Percentiles rank a stretch among this genome's conserved stretches.
Conservation (phyloP, 1,140 invertebrate species). For the Fopius arisanus region DNA sequence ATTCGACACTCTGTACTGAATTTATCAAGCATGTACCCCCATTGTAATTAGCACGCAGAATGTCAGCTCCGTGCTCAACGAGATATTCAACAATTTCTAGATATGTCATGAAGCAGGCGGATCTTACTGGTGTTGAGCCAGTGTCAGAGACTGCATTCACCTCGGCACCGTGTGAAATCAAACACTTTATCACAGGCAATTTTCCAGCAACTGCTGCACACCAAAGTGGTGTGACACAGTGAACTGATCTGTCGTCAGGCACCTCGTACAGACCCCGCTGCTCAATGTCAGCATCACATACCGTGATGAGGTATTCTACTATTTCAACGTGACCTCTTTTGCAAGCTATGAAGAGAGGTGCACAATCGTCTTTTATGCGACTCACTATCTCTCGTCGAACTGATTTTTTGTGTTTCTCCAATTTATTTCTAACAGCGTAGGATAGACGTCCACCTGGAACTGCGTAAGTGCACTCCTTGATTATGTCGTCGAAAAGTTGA, state of each 20-base stretch:
- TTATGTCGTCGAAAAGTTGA: conserved; percentile 71
- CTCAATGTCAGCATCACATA: conserved; percentile 85
- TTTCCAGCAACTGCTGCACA: conserved; percentile 90
- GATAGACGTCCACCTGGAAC: conserved; percentile 75
- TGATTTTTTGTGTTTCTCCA: conserved; percentile 70
- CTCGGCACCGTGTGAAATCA: conserved; percentile 83
- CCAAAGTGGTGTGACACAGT: conserved; percentile 91
- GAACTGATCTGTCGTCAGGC: conserved; percentile 75
- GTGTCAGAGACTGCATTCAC: conserved; percentile 87
- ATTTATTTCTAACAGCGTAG: conserved; percentile 69
- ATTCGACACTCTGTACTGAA: conserved; percentile 84
- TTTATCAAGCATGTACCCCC: conserved; percentile 95
- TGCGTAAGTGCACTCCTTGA: conserved; percentile 73
- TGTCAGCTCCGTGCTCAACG: conserved; percentile 85
- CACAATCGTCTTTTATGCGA: conserved; percentile 77
- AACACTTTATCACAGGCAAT: conserved; percentile 77
- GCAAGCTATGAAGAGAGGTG: conserved; percentile 87
- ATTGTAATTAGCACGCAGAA: conserved; percentile 87
- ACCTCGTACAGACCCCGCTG: conserved; percentile 82
- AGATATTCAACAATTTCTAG: conserved; percentile 76
- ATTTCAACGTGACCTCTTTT: conserved; percentile 86
- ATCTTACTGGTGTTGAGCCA: conserved; percentile 88
- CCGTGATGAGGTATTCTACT: conserved; percentile 85
- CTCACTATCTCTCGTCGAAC: conserved; percentile 72
- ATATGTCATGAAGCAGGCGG: conserved; percentile 94